Base-by-base conservation (phyloP, 1,140 invertebrate species). In the Sipha flava region DNA sequence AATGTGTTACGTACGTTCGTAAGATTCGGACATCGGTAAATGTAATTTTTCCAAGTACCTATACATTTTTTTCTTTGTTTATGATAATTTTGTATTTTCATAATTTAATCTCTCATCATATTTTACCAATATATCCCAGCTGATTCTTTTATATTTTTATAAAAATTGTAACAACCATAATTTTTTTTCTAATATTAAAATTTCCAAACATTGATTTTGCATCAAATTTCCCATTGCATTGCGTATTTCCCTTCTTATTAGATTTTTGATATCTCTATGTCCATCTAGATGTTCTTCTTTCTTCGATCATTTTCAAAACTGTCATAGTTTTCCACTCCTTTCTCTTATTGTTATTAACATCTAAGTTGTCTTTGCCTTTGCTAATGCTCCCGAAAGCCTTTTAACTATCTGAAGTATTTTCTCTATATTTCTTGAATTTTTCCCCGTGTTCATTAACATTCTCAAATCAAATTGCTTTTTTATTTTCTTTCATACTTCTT, bases 121-220 rank as follows among this genome's bases (percentile, higher is more conserved):
- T 23, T 26, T 54, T 6, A 23, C 43, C 31, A 79, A 45, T 57
- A 26, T 16, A 47, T 79, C 21, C 45, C 77, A 37, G 75, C 54
- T 34, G 80, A 7, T 64, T 81, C 80, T 43, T 80, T 80, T 31
- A 81, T 45, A 59, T 70, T 80, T 68, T 82, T 79, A 82, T 79
- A 37, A 81, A 57, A 54, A 57, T 81, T 81, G 80, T 77, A 79
- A 81, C 37, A 43, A 79, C 79, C 70, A 59, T 80, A n/a, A 31
- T 52, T 81, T 80, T 31, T 43, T 54, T 70, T 70, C 26, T 31
- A 64, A 57, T 31, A 26, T 49, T 72, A 80, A 79, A 37, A 81
- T 80, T 75, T 81, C 66, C 23, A 29, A 23, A 73, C 79, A 81
- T 37, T 81, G 57, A 26, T 54, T 26, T 54, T 54, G 23, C 49